Percentiles rank a stretch among this genome's conserved stretches.
phyloP scores from a whole-genome alignment of 2,888 invertebrate genomes.

The Leucoptera coffeella region DNA sequence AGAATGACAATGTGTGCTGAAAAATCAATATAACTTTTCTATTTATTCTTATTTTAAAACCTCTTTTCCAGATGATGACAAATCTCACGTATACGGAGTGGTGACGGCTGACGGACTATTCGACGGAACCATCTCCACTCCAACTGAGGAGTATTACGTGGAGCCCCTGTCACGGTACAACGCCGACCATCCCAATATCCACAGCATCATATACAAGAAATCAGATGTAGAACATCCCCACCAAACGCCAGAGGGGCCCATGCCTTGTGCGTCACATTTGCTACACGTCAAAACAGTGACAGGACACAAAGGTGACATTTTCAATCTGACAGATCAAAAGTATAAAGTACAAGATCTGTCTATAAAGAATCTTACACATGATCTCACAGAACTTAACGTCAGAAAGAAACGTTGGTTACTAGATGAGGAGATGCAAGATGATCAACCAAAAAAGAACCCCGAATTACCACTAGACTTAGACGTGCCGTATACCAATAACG shows the following conservation, averaged over 20 bases:
- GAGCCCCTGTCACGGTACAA: conserved; percentile 71
- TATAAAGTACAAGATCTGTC: conserved; percentile 16
- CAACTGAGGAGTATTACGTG: conserved; percentile 74
- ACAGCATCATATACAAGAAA: conserved; percentile 78
- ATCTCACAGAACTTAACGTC: conserved; percentile 27
- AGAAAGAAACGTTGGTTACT: conserved; percentile 62
- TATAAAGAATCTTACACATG: conserved; percentile 26
- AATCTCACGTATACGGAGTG: conserved; percentile 76
- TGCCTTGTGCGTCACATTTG: conserved; percentile 57
- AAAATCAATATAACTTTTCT: too few relatives aligned
- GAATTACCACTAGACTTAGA: conserved; percentile 60
- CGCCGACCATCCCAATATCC: conserved; percentile 53
- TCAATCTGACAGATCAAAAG: conserved; percentile 26
- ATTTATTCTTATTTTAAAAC: too few relatives aligned
- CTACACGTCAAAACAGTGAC: conserved; percentile 42
- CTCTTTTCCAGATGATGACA: conserved; percentile 68
- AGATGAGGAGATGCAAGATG: conserved; percentile 57
- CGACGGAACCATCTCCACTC: conserved; percentile 80
- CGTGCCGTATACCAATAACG: conserved; percentile 58
- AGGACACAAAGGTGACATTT: conserved; percentile 27
- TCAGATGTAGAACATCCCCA: conserved; percentile 64
- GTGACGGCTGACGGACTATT: conserved; percentile 82
- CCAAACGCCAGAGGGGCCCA: conserved; percentile 15
- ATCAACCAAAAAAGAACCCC: conserved; percentile 56
- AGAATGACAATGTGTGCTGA: too few relatives aligned